A percentile compares a stretch with the other conserved stretches of the same genome.
phyloP scores from a whole-genome alignment of 2,113 vertebrate genomes.

The Microtus montanus region DNA sequence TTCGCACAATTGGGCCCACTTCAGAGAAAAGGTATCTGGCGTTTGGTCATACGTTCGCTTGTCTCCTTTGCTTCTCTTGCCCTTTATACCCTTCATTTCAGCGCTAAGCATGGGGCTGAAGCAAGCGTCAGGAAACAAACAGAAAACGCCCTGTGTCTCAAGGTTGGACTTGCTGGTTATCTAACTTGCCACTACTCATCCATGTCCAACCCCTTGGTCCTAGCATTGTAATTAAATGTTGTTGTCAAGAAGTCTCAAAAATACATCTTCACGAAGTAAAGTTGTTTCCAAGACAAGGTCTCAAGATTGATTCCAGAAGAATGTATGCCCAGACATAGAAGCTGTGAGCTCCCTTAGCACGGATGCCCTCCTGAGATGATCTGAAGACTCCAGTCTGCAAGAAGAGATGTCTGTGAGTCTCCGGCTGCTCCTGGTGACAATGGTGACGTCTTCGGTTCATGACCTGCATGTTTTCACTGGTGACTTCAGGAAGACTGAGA shows the following conservation, averaged over 20 bases:
- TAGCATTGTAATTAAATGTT: not conserved
- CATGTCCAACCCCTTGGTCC: not conserved
- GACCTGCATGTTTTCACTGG: accelerated
- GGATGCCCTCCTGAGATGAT: not conserved
- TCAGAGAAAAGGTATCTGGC: not conserved
- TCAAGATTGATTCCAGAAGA: not conserved
- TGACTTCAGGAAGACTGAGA: not conserved
- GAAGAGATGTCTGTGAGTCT: not conserved
- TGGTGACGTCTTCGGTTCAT: accelerated
- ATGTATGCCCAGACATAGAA: accelerated
- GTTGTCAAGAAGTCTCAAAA: not conserved
- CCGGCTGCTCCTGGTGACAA: not conserved
- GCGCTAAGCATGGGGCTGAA: not conserved
- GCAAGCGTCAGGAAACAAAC: not conserved
- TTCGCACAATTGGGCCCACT: not conserved
- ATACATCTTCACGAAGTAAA: slow-evolving; percentile 11
- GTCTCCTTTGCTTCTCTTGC: not conserved
- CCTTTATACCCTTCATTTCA: not conserved
- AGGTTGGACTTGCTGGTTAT: not conserved
- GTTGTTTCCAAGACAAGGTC: not conserved
- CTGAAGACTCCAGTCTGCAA: accelerated
- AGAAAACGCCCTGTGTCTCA: not conserved
- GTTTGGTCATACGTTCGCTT: not conserved
- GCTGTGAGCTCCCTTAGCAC: accelerated
- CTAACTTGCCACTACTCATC: not conserved